These are phyloP conservation scores for Mylabris sibirica DNA, from an alignment of 2,888 invertebrate species.

Conservation along the genomic window DNA sequence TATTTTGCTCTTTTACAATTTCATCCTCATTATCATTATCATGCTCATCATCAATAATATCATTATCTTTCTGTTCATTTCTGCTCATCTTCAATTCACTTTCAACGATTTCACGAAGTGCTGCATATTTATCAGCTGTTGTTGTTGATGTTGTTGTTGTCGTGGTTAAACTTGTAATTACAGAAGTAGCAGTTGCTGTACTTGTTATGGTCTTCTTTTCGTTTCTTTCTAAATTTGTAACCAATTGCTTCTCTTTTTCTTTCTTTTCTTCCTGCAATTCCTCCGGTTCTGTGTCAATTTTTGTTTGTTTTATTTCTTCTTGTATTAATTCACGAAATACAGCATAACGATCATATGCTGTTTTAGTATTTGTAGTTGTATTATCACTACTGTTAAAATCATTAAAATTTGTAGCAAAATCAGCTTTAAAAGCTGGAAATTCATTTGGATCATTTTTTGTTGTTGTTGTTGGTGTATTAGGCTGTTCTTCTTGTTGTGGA, in stretches of 20 bases:
- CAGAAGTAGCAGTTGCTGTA: conserved; percentile 20
- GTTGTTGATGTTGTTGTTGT: conserved; percentile 4
- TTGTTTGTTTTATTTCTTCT: conserved; percentile 73
- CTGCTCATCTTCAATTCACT: conserved; percentile 58
- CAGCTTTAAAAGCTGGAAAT: conserved; percentile 70
- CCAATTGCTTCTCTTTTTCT: conserved; percentile 22
- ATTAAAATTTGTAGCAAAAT: conserved; percentile 74
- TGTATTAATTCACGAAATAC: conserved; percentile 85
- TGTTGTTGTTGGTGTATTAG: conserved; percentile 48
- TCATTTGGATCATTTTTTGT: conserved; percentile 53
- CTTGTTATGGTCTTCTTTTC: conserved; percentile 32
- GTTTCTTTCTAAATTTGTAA: neutral
- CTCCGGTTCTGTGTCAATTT: conserved; percentile 55
- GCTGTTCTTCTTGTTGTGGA: conserved; percentile 53
- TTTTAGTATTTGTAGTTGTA: conserved; percentile 30
- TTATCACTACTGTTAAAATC: conserved; percentile 65
- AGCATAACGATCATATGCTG: conserved; percentile 81
- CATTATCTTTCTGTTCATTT: conserved; percentile 60
- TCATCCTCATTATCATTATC: conserved; percentile 60
- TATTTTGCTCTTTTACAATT: conserved; percentile 60
- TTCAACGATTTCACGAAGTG: conserved; percentile 78
- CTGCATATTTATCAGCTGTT: conserved; percentile 78
- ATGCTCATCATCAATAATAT: conserved; percentile 56
- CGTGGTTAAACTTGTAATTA: conserved; percentile 13
- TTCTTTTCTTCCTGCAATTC: conserved; percentile 49